These are phyloP conservation scores for Dolichallabes microphthalmus DNA, from an alignment of 2,113 vertebrate species.

Conservation along the genomic window DNA sequence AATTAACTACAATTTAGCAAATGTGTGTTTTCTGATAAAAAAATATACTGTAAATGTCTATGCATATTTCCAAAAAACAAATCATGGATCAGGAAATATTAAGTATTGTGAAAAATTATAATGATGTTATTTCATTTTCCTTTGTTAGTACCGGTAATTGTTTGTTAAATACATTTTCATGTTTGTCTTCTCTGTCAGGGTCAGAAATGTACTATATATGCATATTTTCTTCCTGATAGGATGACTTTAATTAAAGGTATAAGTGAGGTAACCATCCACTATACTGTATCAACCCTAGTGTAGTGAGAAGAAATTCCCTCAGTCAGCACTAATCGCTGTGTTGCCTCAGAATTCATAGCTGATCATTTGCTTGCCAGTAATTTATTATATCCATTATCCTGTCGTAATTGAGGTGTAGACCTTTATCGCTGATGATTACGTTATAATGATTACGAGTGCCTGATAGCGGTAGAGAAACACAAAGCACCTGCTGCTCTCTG, in stretches of 20 bases:
- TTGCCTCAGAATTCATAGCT: not conserved
- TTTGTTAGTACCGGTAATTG: no score
- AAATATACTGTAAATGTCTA: no score
- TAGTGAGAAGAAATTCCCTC: not conserved
- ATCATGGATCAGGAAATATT: no score
- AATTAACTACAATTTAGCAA: no score
- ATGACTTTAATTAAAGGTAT: not conserved
- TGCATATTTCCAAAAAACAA: no score
- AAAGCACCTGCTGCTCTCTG: not conserved
- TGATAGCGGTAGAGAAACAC: not conserved
- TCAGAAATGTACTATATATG: no score
- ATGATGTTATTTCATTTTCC: not conserved
- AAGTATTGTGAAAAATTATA: no score
- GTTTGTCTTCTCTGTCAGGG: no score
- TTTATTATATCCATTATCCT: not conserved
- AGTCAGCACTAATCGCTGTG: not conserved
- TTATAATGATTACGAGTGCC: not conserved
- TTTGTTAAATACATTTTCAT: not conserved
- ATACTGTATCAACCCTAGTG: not conserved
- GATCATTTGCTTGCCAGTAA: not conserved
- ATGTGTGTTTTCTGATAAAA: no score
- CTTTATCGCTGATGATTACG: not conserved
- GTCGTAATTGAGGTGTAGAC: not conserved
- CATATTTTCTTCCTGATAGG: no score
- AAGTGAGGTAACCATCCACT: not conserved